Base-by-base conservation (phyloP, 2,113 vertebrate species). In the Mustelus asterias region DNA sequence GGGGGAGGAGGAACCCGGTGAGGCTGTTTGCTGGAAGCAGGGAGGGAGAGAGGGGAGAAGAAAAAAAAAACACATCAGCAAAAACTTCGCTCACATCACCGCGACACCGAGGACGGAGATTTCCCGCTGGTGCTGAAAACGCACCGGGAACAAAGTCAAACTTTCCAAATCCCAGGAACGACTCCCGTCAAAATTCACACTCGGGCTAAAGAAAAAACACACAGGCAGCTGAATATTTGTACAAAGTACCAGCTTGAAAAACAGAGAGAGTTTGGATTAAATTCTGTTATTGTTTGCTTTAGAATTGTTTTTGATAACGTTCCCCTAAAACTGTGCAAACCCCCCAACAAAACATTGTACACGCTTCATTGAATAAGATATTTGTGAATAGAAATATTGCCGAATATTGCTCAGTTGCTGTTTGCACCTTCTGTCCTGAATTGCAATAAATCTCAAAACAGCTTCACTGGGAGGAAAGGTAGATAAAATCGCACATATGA, bases 1-100 rank as follows among this genome's bases (percentile, higher is more conserved):
- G 96, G 98, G 98, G 72, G 98, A 98, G 94, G 98, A 97, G 10
- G 98, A 98, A 96, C 98, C 98, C 29, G 99, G 98, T 96, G 98
- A 98, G 1, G 98, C 98, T 97, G 98, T 98, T 98, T 99, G 97
- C 95, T 97, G 48, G 97, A 48, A 96, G 95, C 94, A 97, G 97
- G 94, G 97, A 96, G 96, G 96, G 0, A 96, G 63, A 96, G 96
- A 10, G 41, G 80, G 5, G 26, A 1, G n/a, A 92, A 70, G 3
- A 90, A 65, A 70, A 63, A 63, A 1, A 63, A 95, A 95, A 95
- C 22, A 95, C 3, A 10, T 94, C 70, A 22, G 44, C 93, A 94
- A 70, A 90, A 94, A 54, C 65, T 26, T 44, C 4, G 24, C 65
- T 94, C 65, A 70, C 22, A 67, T 10, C n/a, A 11, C 44, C n/a